A percentile compares a stretch with the other conserved stretches of the same genome.
phyloP scores from a whole-genome alignment of 2,888 invertebrate species.

The Zaprionus lineosus region DNA sequence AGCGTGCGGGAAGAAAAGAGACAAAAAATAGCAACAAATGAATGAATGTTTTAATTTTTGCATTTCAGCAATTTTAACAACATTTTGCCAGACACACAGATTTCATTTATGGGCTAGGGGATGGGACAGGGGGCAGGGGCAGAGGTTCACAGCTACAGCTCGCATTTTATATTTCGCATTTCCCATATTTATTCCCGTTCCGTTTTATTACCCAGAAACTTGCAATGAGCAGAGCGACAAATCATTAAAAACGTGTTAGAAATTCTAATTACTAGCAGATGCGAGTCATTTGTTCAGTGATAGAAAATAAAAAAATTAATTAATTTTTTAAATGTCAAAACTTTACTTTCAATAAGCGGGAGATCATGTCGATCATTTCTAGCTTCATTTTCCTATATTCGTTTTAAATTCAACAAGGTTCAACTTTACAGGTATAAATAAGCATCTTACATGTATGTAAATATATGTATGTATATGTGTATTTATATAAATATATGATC shows the following conservation, averaged over 20 bases:
- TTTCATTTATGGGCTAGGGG: too few species aligned
- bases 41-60: slow-evolving; percentile 5
- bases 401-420: too few species aligned
- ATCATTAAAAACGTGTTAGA: slow-evolving; percentile 20
- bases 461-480: too few species aligned
- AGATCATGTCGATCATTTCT: too few species aligned
- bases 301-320: slow-evolving; percentile 5
- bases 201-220: background rate
- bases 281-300: slow-evolving; percentile 12
- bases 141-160: slow-evolving; percentile 1
- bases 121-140: background rate
- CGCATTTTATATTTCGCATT: background rate
- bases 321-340: too few species aligned
- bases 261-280: slow-evolving; percentile 20
- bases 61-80: slow-evolving; percentile 29
- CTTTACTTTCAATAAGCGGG: too few species aligned
- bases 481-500: too few species aligned
- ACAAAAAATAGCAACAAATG: slow-evolving; percentile 14
- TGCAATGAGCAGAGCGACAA: slow-evolving; percentile 23
- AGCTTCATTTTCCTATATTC: too few species aligned
- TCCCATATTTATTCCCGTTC: background rate
- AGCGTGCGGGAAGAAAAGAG: too few species aligned
- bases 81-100: slow-evolving; percentile 23
- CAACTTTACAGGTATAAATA: too few species aligned
- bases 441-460: too few species aligned